Conservation (phyloP, 2,888 invertebrate genomes). For the Leptopilina myrica region DNA sequence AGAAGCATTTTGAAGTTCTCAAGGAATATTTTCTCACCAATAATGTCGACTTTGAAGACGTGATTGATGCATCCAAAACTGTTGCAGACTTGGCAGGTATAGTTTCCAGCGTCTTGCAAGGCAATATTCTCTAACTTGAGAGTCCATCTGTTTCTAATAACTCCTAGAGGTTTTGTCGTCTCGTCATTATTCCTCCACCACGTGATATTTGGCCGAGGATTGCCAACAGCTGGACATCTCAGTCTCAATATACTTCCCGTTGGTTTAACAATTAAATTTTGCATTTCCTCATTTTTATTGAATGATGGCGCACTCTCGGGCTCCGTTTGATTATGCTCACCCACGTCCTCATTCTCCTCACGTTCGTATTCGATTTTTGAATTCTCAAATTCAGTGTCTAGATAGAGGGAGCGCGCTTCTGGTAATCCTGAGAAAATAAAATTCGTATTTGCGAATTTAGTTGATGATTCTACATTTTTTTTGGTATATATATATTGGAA, state of each 20-base stretch:
- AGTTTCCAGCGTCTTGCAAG: conserved; percentile 90
- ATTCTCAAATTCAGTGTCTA: conserved; percentile 55
- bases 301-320: conserved; percentile 75
- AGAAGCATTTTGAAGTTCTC: background rate
- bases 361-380: conserved; percentile 76
- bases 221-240: conserved; percentile 82
- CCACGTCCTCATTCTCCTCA: conserved; percentile 67
- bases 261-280: conserved; percentile 81
- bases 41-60: conserved; percentile 83
- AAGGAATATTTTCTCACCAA: conserved; percentile 79
- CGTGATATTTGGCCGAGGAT: conserved; percentile 89
- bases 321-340: conserved; percentile 69
- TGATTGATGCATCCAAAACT: conserved; percentile 86
- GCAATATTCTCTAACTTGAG: conserved; percentile 89
- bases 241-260: conserved; percentile 87
- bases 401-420: conserved; percentile 71
- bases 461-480: no score
- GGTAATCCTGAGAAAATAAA: conserved; percentile 65
- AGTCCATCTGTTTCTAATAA: conserved; percentile 85
- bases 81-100: conserved; percentile 93
- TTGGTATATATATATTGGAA: no score
- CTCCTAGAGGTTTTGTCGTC: conserved; percentile 82
- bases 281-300: conserved; percentile 77
- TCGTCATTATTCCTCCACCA: conserved; percentile 88
- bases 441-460: no score